Evolutionary conservation across 2,888 invertebrate genomes (phyloP).

Genomic region (Ophioninae sp.): DNA sequence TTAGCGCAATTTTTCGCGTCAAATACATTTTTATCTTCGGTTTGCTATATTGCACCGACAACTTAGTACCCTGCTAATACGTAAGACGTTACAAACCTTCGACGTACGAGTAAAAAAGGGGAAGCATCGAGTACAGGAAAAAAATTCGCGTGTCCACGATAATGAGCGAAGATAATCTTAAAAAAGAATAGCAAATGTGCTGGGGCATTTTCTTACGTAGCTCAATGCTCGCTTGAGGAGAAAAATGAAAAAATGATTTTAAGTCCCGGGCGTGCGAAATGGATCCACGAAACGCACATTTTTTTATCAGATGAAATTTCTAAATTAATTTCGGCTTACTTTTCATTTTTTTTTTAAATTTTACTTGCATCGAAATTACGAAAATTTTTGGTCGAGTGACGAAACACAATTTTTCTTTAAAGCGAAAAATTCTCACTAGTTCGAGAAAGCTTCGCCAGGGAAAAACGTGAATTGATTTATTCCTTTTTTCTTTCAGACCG

Average conservation of each 20-base stretch:
- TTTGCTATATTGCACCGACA: neutral
- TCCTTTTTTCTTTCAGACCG: neutral
- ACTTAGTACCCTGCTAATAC: neutral
- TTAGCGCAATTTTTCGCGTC: neutral
- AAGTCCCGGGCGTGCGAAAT: slow-evolving; percentile 15
- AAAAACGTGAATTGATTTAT: neutral
- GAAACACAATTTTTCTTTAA: neutral
- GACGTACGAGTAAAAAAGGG: neutral
- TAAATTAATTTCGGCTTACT: neutral
- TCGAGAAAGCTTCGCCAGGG: neutral
- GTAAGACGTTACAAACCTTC: neutral
- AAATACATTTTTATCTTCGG: neutral
- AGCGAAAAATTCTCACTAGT: neutral
- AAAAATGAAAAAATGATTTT: neutral
- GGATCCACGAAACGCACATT: slow-evolving; percentile 14
- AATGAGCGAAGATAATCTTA: slow-evolving; percentile 17
- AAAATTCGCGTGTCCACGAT: neutral
- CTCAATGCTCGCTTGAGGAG: slow-evolving; percentile 14
- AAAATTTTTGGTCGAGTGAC: neutral
- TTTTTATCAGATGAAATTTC: neutral
- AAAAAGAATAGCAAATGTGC: slow-evolving; percentile 22
- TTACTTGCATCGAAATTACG: neutral
- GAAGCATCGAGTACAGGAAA: neutral
- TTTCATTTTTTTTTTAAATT: neutral
- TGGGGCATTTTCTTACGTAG: neutral